Evolutionary conservation across 2,888 invertebrate species (phyloP).

Genomic region (Pyrrhia umbra): DNA sequence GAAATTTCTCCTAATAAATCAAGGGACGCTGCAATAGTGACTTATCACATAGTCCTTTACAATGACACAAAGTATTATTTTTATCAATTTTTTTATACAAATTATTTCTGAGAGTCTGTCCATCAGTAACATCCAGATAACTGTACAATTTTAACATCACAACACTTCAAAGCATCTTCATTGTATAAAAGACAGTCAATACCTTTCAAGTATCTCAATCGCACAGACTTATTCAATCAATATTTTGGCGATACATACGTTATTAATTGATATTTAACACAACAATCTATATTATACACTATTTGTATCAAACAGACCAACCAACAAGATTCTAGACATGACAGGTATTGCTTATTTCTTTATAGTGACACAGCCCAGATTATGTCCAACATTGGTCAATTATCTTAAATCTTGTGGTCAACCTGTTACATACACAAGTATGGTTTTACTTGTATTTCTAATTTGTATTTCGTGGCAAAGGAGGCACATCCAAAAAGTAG

Average conservation of each 20-base stretch:
- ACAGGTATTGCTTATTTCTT: not conserved
- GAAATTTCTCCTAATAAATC: no score
- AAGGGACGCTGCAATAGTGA: no score
- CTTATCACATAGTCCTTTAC: not conserved
- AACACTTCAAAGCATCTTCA: conserved; percentile 59
- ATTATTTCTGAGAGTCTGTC: conserved; percentile 62
- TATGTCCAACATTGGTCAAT: conserved; percentile 1
- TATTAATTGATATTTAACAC: conserved; percentile 47
- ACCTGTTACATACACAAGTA: conserved; percentile 23
- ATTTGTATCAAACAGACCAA: conserved; percentile 32
- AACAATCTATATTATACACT: conserved; percentile 44
- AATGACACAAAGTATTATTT: conserved; percentile 31
- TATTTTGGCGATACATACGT: conserved; percentile 55
- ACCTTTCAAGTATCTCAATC: conserved; percentile 42
- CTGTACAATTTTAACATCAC: conserved; percentile 60
- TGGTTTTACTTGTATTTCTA: not conserved
- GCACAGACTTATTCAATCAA: conserved; percentile 44
- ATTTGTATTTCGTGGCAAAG: conserved; percentile 27
- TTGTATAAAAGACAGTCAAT: conserved; percentile 64
- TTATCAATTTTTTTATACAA: conserved; percentile 71
- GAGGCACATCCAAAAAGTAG: conserved; percentile 18
- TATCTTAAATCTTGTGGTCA: conserved; percentile 19
- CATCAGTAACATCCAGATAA: conserved; percentile 63
- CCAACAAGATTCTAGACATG: conserved; percentile 17
- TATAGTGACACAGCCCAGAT: conserved; percentile 4